Evolutionary conservation across 2,888 invertebrate species (phyloP).

Genomic region (Leucania comma): DNA sequence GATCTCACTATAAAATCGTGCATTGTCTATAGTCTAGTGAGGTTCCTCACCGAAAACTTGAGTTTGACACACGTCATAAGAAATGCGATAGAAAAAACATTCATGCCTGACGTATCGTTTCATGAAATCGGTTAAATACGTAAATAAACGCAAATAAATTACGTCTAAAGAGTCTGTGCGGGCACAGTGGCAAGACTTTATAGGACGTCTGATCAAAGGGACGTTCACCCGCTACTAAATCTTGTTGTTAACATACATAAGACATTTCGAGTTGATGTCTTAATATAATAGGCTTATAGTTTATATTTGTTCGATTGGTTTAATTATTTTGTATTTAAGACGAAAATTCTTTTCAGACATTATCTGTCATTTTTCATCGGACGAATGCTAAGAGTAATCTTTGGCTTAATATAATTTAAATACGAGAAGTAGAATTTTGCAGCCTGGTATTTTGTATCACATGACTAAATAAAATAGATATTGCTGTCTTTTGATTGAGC

Average conservation of each 20-base stretch:
- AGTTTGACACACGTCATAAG: neutral
- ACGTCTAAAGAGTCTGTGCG: conserved; percentile 40
- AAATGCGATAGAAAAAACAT: neutral
- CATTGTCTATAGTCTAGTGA: conserved; percentile 14
- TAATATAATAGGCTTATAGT: conserved; percentile 4
- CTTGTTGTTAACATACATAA: conserved; percentile 23
- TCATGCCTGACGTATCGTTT: neutral
- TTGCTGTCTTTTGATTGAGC: conserved; percentile 1
- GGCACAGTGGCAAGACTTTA: conserved; percentile 42
- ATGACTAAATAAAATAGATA: neutral
- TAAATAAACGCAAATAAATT: conserved; percentile 51
- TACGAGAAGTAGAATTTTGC: neutral
- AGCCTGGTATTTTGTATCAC: neutral
- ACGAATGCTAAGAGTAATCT: neutral
- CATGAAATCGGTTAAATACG: conserved; percentile 42
- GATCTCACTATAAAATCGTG: conserved; percentile 10
- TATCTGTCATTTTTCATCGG: neutral
- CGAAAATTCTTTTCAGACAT: neutral
- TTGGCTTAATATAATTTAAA: neutral
- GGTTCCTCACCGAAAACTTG: conserved; percentile 16
- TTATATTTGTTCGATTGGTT: conserved; percentile 12
- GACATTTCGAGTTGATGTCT: conserved; percentile 64
- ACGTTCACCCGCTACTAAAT: conserved; percentile 36
- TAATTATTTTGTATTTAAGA: conserved; percentile 14
- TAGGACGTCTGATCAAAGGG: conserved; percentile 60